These are phyloP conservation scores for Emesis furor DNA, from an alignment of 2,888 invertebrate genomes.

Conservation along the genomic window DNA sequence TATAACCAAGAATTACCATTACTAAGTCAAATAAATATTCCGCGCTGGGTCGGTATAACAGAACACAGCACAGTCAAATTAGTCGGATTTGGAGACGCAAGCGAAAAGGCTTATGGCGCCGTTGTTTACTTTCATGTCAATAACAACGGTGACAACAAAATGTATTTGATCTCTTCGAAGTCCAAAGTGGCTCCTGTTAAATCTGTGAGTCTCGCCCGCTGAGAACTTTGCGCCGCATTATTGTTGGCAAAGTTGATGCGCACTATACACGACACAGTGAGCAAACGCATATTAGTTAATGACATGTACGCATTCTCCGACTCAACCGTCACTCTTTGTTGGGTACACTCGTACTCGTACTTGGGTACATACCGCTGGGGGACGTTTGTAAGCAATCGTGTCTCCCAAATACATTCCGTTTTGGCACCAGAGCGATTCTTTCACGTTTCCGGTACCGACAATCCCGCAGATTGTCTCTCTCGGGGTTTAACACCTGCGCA, in stretches of 20 bases:
- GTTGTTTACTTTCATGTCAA: conserved; percentile 24
- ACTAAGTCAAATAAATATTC: background rate
- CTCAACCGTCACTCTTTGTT: conserved; percentile 37
- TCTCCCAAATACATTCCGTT: too few relatives aligned
- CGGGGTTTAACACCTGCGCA: too few relatives aligned
- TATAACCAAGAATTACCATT: background rate
- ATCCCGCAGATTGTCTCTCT: too few relatives aligned
- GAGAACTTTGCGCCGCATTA: conserved; percentile 10
- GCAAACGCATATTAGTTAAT: background rate
- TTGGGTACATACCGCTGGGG: too few relatives aligned
- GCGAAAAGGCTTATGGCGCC: conserved; percentile 28
- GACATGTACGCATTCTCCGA: conserved; percentile 34
- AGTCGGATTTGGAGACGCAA: conserved; percentile 30
- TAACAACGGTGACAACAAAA: conserved; percentile 34
- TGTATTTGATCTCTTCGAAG: conserved; percentile 15
- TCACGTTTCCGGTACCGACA: too few relatives aligned
- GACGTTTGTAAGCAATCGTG: too few relatives aligned
- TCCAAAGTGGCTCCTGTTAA: conserved; percentile 17
- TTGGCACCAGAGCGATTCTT: too few relatives aligned
- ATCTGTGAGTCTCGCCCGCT: background rate
- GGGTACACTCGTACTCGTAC: conserved; percentile 44
- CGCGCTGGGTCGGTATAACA: background rate
- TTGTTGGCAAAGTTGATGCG: background rate
- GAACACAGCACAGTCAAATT: background rate
- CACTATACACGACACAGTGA: too few relatives aligned